Conservation (phyloP, 2,888 invertebrate genomes). For the Diaphora mendica region DNA sequence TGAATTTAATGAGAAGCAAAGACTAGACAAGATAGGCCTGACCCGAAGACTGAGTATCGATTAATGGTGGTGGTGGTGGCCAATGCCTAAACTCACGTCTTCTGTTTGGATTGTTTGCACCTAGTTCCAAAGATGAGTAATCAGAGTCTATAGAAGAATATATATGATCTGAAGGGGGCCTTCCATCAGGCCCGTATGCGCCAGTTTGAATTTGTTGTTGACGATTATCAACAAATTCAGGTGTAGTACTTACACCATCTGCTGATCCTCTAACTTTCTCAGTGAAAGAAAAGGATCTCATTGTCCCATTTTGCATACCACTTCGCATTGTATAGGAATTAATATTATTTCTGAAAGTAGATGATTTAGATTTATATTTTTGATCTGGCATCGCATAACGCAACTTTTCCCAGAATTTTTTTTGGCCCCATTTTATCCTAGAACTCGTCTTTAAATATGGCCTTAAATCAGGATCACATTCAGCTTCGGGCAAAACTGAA, state of each 20-base stretch:
- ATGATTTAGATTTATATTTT: constrained; percentile 77
- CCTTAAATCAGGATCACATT: constrained; percentile 94
- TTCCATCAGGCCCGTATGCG: constrained; percentile 84
- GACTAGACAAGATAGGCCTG: constrained; percentile 85
- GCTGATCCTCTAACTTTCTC: constrained; percentile 77
- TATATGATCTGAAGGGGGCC: constrained; percentile 95
- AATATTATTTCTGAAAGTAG: constrained; percentile 91
- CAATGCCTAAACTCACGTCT: constrained; percentile 80
- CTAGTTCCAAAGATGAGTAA: constrained; percentile 93
- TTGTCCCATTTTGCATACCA: constrained; percentile 86
- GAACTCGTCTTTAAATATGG: constrained; percentile 95
- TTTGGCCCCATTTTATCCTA: constrained; percentile 94
- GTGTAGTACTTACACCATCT: constrained; percentile 88
- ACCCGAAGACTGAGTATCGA: constrained; percentile 79
- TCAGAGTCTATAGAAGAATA: constrained; percentile 96
- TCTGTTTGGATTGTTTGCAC: constrained; percentile 77
- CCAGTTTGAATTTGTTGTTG: constrained; percentile 74
- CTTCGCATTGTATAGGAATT: constrained; percentile 93
- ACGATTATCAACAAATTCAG: constrained; percentile 77
- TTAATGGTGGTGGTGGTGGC: constrained; percentile 80
- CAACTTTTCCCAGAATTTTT: constrained; percentile 97
- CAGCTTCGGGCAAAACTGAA: constrained; percentile 91
- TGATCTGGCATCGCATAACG: constrained; percentile 95
- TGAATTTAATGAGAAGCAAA: constrained; percentile 64
- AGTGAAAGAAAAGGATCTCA: constrained; percentile 87